phyloP scores from a whole-genome alignment of 2,888 invertebrate species.

The Melanostoma scalare region DNA sequence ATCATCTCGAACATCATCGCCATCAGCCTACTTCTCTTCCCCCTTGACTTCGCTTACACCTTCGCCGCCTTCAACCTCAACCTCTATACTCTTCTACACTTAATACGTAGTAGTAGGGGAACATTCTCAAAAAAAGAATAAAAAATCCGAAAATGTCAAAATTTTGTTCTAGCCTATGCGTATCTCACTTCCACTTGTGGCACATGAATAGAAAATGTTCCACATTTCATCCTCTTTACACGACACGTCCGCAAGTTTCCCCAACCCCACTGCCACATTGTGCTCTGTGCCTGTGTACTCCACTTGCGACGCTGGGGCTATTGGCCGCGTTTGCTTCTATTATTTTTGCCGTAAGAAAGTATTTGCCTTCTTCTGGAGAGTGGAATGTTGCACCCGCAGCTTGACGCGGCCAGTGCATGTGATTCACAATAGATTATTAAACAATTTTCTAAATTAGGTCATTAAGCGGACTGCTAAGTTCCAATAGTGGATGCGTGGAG shows the following conservation, averaged over 20 bases:
- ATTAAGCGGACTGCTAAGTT: conserved; percentile 46
- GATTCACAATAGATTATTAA: conserved; percentile 49
- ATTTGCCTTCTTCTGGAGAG: conserved; percentile 38
- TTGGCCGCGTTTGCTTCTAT: conserved; percentile 67
- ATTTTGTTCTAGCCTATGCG: conserved; percentile 51
- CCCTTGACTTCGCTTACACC: conserved; percentile 39
- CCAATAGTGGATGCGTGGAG: conserved; percentile 27
- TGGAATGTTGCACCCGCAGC: conserved; percentile 34
- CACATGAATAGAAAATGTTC: conserved; percentile 38
- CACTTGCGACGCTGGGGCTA: conserved; percentile 40
- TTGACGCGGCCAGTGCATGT: conserved; percentile 30
- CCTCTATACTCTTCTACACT: conserved; percentile 29
- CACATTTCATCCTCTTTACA: conserved; percentile 64
- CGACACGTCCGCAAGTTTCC: conserved; percentile 72
- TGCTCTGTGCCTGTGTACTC: conserved; percentile 12
- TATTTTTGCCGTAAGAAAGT: conserved; percentile 57
- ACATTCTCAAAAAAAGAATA: conserved; percentile 42
- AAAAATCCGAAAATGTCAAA: conserved; percentile 64
- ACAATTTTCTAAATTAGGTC: conserved; percentile 65
- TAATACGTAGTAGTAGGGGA: conserved; percentile 44
- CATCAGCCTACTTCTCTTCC: conserved; percentile 53
- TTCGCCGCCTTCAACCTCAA: conserved; percentile 27
- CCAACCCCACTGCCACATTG: conserved; percentile 45
- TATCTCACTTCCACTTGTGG: conserved; percentile 59
- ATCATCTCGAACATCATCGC: conserved; percentile 45